Evolutionary conservation across 2,113 vertebrate genomes (phyloP), one percentile per base, ranked within the genome.

Genomic region (Cyprinodon tularosa): DNA sequence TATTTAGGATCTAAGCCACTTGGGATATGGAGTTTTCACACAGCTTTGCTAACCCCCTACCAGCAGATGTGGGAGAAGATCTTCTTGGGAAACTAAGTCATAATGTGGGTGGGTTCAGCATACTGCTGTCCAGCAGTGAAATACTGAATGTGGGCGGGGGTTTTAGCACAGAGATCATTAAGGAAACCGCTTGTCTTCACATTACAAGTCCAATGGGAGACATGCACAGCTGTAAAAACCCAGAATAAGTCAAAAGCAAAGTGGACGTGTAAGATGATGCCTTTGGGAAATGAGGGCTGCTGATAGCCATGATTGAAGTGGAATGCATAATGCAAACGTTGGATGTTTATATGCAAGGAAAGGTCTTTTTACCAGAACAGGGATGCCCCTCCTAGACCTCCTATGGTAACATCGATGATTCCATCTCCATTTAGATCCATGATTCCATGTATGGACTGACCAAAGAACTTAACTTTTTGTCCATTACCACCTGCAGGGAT

Each of bases 391-490:
- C 98, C 97, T 62, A 98, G 93, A 75, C 97, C 98, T 88, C 98
- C 98, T 17, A 99, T 96, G 22, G 98, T 97, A 59, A 99, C 95
- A 80, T 99, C 98, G 10, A 95, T 96, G 76, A 99, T 93, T 1
- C 97, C 98, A 0, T 99, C 98, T 4, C 95, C 89, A 4, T 99
- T 98, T 22, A 99, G 93, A 88, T 99, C 98, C 96, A 99, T 96
- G 89, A 96, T 94, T 76, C 98, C 98, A 1, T 98, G 96, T 68
- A 99, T 97, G 66, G 97, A 98, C 85, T 98, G 98, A 50, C 98
- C 98, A 74, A 99, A 99, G 92, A 98, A 99, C 80, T 98, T 99
- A 74, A 98, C 84, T 61, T 94, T 97, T 74, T 94, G 90, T 0
- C 96, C 96, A 3, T 98, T 96, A 13, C 96, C 97, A 39, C 97